These are phyloP conservation scores for Tachycineta bicolor DNA, from an alignment of 2,113 vertebrate species.

Conservation along the genomic window DNA sequence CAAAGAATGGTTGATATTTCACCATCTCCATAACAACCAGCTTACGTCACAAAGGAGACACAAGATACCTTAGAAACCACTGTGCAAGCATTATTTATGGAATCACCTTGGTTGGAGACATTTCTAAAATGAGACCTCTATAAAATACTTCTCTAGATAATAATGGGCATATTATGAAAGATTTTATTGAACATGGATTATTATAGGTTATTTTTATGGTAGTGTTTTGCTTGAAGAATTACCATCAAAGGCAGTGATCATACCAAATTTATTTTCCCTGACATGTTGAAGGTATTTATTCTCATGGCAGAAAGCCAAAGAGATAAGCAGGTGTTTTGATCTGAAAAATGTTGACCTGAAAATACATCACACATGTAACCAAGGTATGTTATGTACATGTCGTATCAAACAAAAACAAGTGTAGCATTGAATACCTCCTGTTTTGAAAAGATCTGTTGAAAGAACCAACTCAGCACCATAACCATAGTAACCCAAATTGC, in stretches of 20 bases:
- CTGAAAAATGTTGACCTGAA: neutral
- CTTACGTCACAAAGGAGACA: slow-evolving; percentile 67
- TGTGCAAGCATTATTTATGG: slow-evolving; percentile 70
- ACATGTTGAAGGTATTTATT: neutral
- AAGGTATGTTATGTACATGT: neutral
- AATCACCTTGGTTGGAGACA: slow-evolving; percentile 51
- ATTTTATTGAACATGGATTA: neutral
- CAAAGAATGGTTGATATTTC: slow-evolving; percentile 61
- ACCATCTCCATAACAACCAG: slow-evolving; percentile 75
- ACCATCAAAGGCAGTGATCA: neutral
- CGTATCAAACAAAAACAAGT: neutral
- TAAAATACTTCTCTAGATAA: slow-evolving; percentile 13
- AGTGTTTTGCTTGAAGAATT: neutral
- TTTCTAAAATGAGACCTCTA: slow-evolving; percentile 2
- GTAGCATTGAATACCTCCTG: neutral
- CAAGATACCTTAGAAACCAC: slow-evolving; percentile 57
- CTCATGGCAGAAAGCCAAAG: neutral
- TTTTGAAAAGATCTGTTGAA: neutral
- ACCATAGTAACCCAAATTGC: neutral
- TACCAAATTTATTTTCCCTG: neutral
- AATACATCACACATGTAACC: neutral
- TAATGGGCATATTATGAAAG: slow-evolving; percentile 33
- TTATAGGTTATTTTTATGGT: neutral
- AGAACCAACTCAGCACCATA: neutral
- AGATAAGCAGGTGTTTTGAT: neutral